phyloP scores from a whole-genome alignment of 2,113 vertebrate genomes.

The Columba janthina region DNA sequence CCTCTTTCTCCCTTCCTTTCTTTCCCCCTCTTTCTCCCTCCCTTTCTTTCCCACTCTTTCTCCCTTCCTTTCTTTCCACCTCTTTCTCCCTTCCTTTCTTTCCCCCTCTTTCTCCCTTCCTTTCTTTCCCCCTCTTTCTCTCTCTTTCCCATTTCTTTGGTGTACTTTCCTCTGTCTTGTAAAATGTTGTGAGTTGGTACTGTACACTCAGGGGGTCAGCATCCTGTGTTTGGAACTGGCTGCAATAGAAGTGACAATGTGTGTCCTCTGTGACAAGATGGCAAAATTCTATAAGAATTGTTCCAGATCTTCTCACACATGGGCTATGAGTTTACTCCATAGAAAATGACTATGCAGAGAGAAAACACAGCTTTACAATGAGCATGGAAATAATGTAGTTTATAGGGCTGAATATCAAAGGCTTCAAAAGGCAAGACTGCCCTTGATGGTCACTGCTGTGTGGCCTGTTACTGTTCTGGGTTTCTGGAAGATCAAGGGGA shows the following conservation, averaged over 20 bases:
- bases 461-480: background rate
- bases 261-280: background rate
- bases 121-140: background rate
- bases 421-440: background rate
- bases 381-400: background rate
- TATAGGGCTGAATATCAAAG: background rate
- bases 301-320: background rate
- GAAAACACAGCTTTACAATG: background rate
- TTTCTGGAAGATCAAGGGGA: background rate
- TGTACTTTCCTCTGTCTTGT: background rate
- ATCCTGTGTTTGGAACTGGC: conserved; percentile 43
- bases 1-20: too few species aligned
- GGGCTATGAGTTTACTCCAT: background rate
- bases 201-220: background rate
- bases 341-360: background rate
- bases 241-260: conserved; percentile 25
- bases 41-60: too few species aligned
- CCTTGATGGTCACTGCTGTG: background rate
- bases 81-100: too few species aligned
- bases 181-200: background rate
- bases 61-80: background rate
- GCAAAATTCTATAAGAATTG: conserved; percentile 9
- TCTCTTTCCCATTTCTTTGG: background rate
- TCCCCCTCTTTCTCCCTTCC: too few species aligned
- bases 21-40: too few species aligned